These are phyloP conservation scores for Cryptus armator DNA, from an alignment of 2,888 invertebrate genomes.

Conservation along the genomic window DNA sequence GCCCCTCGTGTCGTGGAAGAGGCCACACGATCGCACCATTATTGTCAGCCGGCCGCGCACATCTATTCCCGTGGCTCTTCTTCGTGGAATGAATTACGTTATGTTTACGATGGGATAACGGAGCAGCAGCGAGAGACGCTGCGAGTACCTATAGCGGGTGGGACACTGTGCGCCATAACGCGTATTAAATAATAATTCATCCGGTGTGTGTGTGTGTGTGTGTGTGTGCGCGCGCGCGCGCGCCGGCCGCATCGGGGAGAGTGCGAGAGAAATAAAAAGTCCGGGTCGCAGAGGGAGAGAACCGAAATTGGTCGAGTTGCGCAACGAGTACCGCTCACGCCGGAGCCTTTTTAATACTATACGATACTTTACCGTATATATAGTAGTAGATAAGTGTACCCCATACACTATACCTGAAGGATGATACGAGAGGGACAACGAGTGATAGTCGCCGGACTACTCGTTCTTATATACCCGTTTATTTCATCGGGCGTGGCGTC, in stretches of 20 bases:
- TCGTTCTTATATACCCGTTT: conserved; percentile 56
- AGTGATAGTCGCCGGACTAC: conserved; percentile 17
- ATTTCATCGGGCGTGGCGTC: conserved; percentile 70
- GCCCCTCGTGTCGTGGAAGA: conserved; percentile 39
- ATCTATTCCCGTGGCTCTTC: conserved; percentile 59
- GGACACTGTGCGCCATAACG: conserved; percentile 65
- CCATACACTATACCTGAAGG: conserved; percentile 14
- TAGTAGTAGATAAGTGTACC: conserved; percentile 2
- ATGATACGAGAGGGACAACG: conserved; percentile 17
- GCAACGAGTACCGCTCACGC: conserved; percentile 62
- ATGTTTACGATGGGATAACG: conserved; percentile 73
- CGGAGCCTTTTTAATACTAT: conserved; percentile 34
- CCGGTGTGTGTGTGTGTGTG: conserved; percentile 44
- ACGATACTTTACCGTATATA: conserved; percentile 6
- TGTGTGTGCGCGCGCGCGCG: too few relatives aligned
- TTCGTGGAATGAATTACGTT: conserved; percentile 72
- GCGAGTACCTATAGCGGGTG: conserved; percentile 38
- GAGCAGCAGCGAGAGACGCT: conserved; percentile 43
- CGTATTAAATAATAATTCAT: conserved; percentile 76
- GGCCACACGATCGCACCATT: conserved; percentile 60
- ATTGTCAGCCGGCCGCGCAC: conserved; percentile 63
- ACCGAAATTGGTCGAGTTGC: conserved; percentile 64
- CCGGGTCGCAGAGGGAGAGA: conserved; percentile 40
- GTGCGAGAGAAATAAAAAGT: conserved; percentile 46
- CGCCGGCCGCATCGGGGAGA: conserved; percentile 18